phyloP scores from a whole-genome alignment of 2,113 vertebrate genomes.

The Scytalopus superciliaris region DNA sequence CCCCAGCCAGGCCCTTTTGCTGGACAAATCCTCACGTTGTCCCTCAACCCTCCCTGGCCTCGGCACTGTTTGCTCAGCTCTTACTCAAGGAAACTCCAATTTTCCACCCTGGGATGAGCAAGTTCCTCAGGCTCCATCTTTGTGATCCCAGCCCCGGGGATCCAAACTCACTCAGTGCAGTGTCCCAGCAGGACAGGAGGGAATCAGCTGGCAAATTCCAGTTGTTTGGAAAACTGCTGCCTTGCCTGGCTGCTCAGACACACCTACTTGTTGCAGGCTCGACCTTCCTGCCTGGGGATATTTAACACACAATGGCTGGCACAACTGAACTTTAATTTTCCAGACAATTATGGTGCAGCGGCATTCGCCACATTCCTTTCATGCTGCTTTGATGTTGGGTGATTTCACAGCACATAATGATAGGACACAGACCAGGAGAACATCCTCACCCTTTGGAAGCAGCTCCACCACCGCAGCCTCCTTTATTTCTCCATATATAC shows the following conservation, averaged over 20 bases:
- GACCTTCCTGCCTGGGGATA: neutral
- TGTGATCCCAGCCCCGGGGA: neutral
- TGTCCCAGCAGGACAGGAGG: fast-evolving
- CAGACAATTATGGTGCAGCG: neutral
- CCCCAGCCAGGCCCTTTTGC: neutral
- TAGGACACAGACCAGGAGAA: neutral
- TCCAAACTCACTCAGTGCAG: too few species aligned
- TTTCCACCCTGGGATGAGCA: neutral
- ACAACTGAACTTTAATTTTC: conserved; percentile 2
- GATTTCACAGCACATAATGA: conserved; percentile 41
- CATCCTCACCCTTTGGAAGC: conserved; percentile 38
- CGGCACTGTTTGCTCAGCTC: neutral
- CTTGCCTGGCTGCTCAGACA: neutral
- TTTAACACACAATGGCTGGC: conserved; percentile 32
- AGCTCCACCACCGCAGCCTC: neutral
- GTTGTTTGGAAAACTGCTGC: neutral
- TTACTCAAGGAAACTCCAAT: neutral
- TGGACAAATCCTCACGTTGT: neutral
- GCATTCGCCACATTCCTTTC: conserved; percentile 5
- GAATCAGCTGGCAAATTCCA: neutral
- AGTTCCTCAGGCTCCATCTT: neutral
- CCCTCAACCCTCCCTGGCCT: neutral
- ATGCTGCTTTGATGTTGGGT: conserved; percentile 27
- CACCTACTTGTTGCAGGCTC: conserved; percentile 3
- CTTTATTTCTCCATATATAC: conserved; percentile 1